Evolutionary conservation across 2,113 vertebrate genomes (phyloP).

Genomic region (Calidris pugnax): DNA sequence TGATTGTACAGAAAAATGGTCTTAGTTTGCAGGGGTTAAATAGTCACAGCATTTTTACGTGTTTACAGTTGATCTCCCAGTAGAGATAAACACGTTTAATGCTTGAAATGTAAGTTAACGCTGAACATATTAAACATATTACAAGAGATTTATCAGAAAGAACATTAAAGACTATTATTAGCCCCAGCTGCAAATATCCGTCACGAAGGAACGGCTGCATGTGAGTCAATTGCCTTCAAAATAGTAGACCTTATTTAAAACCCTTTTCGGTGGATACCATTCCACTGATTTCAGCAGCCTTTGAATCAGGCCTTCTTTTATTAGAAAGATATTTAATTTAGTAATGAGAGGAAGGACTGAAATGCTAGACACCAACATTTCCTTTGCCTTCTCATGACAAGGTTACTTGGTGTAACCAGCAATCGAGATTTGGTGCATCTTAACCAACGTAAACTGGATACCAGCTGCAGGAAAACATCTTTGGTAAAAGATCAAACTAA

Average conservation of each 20-base stretch:
- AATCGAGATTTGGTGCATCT: neutral
- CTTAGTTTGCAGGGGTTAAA: neutral
- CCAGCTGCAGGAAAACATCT: neutral
- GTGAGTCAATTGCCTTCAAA: neutral
- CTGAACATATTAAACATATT: neutral
- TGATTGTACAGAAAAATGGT: neutral
- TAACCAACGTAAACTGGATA: neutral
- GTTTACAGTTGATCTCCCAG: neutral
- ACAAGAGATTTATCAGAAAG: neutral
- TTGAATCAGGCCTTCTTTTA: neutral
- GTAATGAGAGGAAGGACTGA: neutral
- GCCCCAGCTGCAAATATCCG: neutral
- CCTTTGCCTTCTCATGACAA: neutral
- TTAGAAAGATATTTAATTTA: conserved; percentile 4
- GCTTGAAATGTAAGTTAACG: neutral
- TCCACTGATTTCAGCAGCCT: neutral
- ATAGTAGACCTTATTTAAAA: neutral
- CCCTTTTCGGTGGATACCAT: neutral
- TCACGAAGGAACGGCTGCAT: neutral
- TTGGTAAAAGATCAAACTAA: neutral
- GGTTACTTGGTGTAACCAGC: neutral
- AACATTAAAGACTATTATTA: neutral
- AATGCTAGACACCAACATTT: neutral
- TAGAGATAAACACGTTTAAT: neutral
- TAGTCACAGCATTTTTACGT: neutral